A percentile compares a stretch with the other conserved stretches of the same genome.
These are phyloP conservation scores for Eupithecia centaureata DNA, from an alignment of 2,888 invertebrate genomes.

Conservation along the genomic window DNA sequence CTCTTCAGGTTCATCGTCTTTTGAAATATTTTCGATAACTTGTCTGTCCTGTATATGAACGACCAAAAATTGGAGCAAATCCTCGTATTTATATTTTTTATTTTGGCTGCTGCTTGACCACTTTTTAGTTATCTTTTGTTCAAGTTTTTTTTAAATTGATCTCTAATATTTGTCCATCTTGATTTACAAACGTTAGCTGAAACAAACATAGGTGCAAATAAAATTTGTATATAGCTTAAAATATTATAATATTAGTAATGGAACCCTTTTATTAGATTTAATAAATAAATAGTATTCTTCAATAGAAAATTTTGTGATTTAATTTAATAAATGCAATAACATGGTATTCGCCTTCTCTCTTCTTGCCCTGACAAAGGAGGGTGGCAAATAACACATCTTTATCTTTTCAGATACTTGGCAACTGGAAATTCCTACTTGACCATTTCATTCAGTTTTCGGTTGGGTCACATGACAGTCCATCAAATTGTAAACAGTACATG, in stretches of 20 bases:
- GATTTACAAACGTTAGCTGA: constrained; percentile 17
- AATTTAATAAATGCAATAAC: constrained; percentile 10
- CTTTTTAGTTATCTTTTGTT: constrained; percentile 17
- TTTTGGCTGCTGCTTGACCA: constrained; percentile 18
- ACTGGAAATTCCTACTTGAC: constrained; percentile 18
- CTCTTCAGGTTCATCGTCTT: constrained; percentile 19
- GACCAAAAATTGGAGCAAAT: constrained; percentile 21
- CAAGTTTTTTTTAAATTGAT: constrained; percentile 13
- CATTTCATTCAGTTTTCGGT: constrained; percentile 19
- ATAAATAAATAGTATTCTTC: constrained; percentile 6
- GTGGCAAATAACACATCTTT: constrained; percentile 9
- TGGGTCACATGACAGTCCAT: constrained; percentile 17
- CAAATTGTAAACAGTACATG: constrained; percentile 17
- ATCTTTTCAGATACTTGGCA: constrained; percentile 18
- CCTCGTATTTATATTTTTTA: constrained; percentile 22
- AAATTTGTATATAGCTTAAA: constrained; percentile 12
- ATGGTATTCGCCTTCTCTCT: constrained; percentile 15
- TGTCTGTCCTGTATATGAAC: constrained; percentile 17
- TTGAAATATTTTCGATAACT: constrained; percentile 21
- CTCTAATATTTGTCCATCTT: constrained; percentile 17
- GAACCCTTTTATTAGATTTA: constrained; percentile 11
- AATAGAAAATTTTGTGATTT: constrained; percentile 10
- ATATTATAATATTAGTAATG: constrained; percentile 10
- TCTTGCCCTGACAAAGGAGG: constrained; percentile 9
- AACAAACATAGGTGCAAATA: constrained; percentile 15